These are phyloP conservation scores for Entomyzon cyanotis DNA, from an alignment of 2,113 vertebrate genomes.

Conservation along the genomic window DNA sequence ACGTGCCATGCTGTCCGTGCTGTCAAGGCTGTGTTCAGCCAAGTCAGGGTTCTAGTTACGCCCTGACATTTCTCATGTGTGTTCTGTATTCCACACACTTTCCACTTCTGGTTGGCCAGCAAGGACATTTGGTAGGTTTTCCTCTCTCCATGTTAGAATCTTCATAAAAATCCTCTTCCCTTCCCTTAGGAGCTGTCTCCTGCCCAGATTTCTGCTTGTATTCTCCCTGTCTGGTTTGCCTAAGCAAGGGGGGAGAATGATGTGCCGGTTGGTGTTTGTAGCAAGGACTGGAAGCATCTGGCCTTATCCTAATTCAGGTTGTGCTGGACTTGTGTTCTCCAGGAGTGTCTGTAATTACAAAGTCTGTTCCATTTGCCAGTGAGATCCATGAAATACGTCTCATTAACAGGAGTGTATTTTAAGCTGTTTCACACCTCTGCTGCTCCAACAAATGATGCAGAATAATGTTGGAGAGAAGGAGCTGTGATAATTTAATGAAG, in stretches of 20 bases:
- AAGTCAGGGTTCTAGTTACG: not conserved
- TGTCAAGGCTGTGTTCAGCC: not conserved
- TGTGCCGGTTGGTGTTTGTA: not conserved
- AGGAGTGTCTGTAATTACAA: not conserved
- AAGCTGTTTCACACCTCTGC: conserved; percentile 40
- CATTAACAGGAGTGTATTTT: conserved; percentile 2
- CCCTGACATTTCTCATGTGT: not conserved
- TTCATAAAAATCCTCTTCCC: not conserved
- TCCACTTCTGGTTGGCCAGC: not conserved
- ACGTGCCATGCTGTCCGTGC: not conserved
- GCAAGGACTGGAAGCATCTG: not conserved
- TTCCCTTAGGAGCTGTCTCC: not conserved
- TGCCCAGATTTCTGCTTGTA: not conserved
- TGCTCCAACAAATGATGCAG: conserved; percentile 21
- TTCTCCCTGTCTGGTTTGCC: not conserved
- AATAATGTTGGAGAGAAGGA: conserved; percentile 15
- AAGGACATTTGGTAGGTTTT: not conserved
- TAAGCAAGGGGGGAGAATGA: not conserved
- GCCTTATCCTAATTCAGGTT: not conserved
- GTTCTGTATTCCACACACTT: not conserved
- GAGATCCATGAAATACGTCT: not conserved
- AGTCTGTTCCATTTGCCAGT: not conserved
- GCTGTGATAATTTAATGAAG: conserved; percentile 53
- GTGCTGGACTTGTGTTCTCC: not conserved
- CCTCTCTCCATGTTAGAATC: not conserved